Evolutionary conservation across 2,888 invertebrate species (phyloP), one percentile per base, ranked within the genome.

Genomic region (Agrochola macilenta): DNA sequence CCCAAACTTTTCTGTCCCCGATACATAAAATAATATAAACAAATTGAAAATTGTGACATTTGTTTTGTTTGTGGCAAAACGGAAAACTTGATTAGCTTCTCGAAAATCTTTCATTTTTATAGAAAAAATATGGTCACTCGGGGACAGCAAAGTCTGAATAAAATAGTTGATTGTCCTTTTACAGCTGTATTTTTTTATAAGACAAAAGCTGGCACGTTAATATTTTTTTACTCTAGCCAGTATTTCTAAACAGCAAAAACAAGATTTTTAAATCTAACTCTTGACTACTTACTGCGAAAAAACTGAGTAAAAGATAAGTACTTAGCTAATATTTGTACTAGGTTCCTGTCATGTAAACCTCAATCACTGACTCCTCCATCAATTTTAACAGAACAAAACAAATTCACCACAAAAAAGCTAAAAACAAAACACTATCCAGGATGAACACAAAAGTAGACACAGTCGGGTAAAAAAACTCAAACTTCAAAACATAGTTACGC

Each of bases 401-500:
- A 20, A 46, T 46, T 64, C 14, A 12, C 3, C 0, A 46, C 4
- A n/a, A 60, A 39, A 39, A 43, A 35, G 2, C 20, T 43, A 14
- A 30, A 30, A 64, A 61, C 39, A 30, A 30, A 64, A 61, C 39
- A 54, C 8, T 7, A 39, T n/a, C 11, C 14, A 12, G 2, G 4
- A 64, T 23, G 4, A 65, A 61, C 8, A 49, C 14, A 75, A 76
- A 76, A 63, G 72, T 46, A 72, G 46, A 49, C 11, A 2, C 5
- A 46, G 1, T 61, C 35, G 1, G 23, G 8, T 46, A 81, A 71
- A 69, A 61, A 57, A 43, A 39, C 8, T 63, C n/a, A 39, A 69
- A 76, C 46, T 54, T 57, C 52, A 52, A 58, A 80, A 73, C 75
- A 64, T n/a, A 76, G 66, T 74, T 64, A 60, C 69, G 60, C 26